These are phyloP conservation scores for Nymphalis polychloros DNA, from an alignment of 2,888 invertebrate genomes.

Conservation along the genomic window DNA sequence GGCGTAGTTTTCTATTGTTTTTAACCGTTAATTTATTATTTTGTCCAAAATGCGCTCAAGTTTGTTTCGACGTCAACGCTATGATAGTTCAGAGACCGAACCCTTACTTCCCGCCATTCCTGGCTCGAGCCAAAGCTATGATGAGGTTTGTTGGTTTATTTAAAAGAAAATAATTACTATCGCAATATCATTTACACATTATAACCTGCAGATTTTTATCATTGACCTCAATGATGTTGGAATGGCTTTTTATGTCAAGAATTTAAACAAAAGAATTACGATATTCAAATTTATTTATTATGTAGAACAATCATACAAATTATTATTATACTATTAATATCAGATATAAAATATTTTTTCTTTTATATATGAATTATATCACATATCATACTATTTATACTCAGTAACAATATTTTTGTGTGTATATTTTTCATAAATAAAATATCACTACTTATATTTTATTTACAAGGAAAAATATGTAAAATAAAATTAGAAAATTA, in stretches of 20 bases:
- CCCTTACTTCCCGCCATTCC: constrained; percentile 62
- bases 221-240: neutral
- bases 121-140: constrained; percentile 38
- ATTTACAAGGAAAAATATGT: too few species aligned
- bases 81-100: constrained; percentile 57
- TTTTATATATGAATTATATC: too few species aligned
- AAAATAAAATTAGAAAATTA: too few species aligned
- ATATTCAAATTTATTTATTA: neutral
- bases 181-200: neutral
- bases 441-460: neutral
- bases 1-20: too few species aligned
- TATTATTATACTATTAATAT: too few species aligned
- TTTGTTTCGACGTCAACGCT: constrained; percentile 51
- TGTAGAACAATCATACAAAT: neutral
- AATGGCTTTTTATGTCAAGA: neutral
- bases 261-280: neutral
- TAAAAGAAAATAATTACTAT: neutral
- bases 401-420: too few species aligned
- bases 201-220: neutral
- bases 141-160: constrained; percentile 55
- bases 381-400: too few species aligned
- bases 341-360: too few species aligned
- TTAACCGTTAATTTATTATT: constrained; percentile 10
- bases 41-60: constrained; percentile 61
- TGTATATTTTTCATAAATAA: neutral